These are phyloP conservation scores for Spodoptera frugiperda DNA, from an alignment of 1,140 invertebrate genomes.

Conservation along the genomic window DNA sequence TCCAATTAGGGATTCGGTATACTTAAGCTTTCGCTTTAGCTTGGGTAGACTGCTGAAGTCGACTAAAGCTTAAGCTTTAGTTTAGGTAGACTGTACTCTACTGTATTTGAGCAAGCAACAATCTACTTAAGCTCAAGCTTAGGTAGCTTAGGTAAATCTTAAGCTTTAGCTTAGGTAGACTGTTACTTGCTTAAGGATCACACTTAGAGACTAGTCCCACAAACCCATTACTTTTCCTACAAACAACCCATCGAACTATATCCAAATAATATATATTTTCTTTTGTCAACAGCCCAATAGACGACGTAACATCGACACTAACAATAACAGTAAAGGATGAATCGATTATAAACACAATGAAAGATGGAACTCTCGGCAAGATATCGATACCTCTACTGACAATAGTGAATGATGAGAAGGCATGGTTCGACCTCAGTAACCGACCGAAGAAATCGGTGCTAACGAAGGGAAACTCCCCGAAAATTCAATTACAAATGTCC, in stretches of 20 bases:
- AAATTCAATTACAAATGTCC: conserved; percentile 85
- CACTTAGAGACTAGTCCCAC: no score
- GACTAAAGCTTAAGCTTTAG: no score
- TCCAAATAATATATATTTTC: conserved; percentile 6
- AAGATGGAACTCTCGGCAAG: conserved; percentile 84
- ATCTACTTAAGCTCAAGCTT: no score
- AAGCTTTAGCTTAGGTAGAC: no score
- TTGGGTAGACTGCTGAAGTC: no score
- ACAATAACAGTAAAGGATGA: conserved; percentile 76
- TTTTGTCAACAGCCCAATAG: conserved; percentile 67
- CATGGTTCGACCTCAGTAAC: conserved; percentile 78
- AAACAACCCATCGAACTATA: conserved; percentile 45
- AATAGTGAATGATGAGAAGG: conserved; percentile 78
- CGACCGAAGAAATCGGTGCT: conserved; percentile 63
- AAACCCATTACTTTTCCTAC: no score
- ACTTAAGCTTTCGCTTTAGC: no score
- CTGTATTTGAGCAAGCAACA: no score
- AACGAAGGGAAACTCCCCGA: conserved; percentile 75
- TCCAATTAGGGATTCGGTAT: no score
- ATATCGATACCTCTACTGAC: conserved; percentile 76
- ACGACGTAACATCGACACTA: conserved; percentile 77
- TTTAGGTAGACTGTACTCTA: no score
- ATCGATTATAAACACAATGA: conserved; percentile 83
- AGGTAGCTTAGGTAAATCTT: no score
- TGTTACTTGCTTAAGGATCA: no score